phyloP scores from a whole-genome alignment of 30 jellyfish, hydroid and myxozoan species.

The Clytia hemisphaerica region DNA sequence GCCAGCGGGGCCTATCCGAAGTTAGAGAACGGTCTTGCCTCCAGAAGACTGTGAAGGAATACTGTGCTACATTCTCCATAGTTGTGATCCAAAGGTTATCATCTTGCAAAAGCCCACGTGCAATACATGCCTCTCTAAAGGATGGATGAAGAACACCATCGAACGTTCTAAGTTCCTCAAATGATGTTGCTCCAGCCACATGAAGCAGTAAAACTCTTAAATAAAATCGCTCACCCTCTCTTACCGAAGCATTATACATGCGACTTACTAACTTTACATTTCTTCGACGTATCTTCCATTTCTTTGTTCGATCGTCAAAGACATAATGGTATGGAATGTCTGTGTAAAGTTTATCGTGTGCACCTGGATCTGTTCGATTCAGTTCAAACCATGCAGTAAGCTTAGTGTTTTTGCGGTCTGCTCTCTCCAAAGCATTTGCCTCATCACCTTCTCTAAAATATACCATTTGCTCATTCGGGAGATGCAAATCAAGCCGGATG shows the following conservation, averaged over 20 bases:
- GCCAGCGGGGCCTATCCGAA: too few species aligned
- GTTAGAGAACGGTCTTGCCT: too few species aligned
- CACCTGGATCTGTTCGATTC: slow-evolving; percentile 26
- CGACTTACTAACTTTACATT: slow-evolving; percentile 35
- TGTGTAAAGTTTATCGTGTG: slow-evolving; percentile 23
- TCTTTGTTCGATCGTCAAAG: neutral
- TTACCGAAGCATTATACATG: slow-evolving; percentile 36
- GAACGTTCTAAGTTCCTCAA: slow-evolving; percentile 41
- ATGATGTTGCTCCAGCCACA: slow-evolving; percentile 57
- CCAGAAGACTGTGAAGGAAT: too few species aligned
- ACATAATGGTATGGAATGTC: slow-evolving; percentile 43
- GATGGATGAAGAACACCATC: slow-evolving; percentile 43
- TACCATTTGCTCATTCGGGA: slow-evolving; percentile 41
- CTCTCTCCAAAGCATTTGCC: slow-evolving; percentile 28
- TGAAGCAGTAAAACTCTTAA: slow-evolving; percentile 22
- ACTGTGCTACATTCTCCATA: neutral
- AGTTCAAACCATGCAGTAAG: slow-evolving; percentile 50
- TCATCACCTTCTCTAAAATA: slow-evolving; percentile 32
- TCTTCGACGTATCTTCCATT: slow-evolving; percentile 14
- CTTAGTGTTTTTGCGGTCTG: slow-evolving; percentile 25
- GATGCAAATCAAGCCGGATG: slow-evolving; percentile 50
- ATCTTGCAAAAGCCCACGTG: slow-evolving; percentile 36
- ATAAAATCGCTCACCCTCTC: slow-evolving; percentile 33
- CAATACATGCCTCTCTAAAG: slow-evolving; percentile 56
- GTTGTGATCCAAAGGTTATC: slow-evolving; percentile 7